phyloP scores from a whole-genome alignment of 2,113 vertebrate species.

The Aplodontia rufa region DNA sequence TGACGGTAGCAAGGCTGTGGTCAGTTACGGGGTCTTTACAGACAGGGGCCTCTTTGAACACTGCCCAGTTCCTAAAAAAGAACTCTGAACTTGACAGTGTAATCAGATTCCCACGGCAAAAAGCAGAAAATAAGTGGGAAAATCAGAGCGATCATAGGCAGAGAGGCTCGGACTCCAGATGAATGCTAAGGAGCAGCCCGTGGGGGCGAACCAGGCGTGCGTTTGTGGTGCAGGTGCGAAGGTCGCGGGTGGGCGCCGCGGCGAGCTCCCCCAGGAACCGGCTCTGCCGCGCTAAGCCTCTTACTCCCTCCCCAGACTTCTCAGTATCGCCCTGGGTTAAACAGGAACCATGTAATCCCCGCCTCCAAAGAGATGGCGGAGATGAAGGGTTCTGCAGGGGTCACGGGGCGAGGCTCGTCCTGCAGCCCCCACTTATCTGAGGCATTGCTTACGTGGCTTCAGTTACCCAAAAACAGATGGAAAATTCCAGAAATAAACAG shows the following conservation, averaged over 20 bases:
- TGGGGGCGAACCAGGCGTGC: not conserved
- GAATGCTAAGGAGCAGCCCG: conserved; percentile 31
- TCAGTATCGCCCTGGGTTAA: not conserved
- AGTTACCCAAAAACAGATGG: not conserved
- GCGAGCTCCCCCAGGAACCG: rapidly evolving
- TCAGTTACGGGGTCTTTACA: not conserved
- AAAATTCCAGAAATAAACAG: not conserved
- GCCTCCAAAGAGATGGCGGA: not conserved
- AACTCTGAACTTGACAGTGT: not conserved
- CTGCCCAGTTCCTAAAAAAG: not conserved
- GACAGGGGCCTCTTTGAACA: not conserved
- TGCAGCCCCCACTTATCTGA: not conserved
- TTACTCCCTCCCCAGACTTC: not conserved
- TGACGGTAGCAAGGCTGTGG: not conserved
- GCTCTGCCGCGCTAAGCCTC: not conserved
- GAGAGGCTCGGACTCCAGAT: not conserved
- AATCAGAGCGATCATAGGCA: conserved; percentile 51
- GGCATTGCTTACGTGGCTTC: not conserved
- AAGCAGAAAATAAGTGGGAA: conserved; percentile 55
- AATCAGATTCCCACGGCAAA: conserved; percentile 15
- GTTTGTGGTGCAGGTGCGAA: not conserved
- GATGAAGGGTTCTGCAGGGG: not conserved
- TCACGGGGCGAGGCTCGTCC: not conserved
- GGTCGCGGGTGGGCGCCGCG: rapidly evolving
- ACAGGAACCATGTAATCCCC: not conserved